A percentile compares a stretch with the other conserved stretches of the same genome.
Evolutionary conservation across 2,888 invertebrate genomes (phyloP).

Genomic region (Melanophora roralis): DNA sequence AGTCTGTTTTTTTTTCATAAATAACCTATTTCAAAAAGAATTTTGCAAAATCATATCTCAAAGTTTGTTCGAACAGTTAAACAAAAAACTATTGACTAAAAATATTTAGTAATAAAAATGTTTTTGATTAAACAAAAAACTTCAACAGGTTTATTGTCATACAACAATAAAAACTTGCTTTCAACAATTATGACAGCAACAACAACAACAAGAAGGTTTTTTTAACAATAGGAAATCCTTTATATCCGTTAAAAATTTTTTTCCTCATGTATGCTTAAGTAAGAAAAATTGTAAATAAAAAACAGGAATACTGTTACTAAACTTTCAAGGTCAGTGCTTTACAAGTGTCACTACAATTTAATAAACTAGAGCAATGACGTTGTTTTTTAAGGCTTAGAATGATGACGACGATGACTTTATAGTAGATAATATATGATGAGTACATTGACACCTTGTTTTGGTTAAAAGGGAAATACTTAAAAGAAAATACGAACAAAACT

Average conservation of each 20-base stretch:
- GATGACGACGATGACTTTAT: neutral
- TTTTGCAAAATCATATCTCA: too few species aligned
- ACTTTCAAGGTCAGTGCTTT: slow-evolving; percentile 55
- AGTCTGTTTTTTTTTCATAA: too few species aligned
- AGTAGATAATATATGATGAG: slow-evolving; percentile 15
- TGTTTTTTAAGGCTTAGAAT: slow-evolving; percentile 23
- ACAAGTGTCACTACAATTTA: slow-evolving; percentile 35
- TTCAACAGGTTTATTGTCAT: slow-evolving; percentile 2
- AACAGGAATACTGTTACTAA: slow-evolving; percentile 36
- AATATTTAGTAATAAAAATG: neutral
- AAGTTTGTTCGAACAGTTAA: too few species aligned
- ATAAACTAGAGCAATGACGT: slow-evolving; percentile 43
- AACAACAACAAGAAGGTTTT: slow-evolving; percentile 13
- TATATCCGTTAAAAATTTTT: slow-evolving; percentile 13
- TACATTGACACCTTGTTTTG: slow-evolving; percentile 50
- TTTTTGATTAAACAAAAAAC: neutral
- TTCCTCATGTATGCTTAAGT: neutral
- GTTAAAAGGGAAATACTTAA: too few species aligned
- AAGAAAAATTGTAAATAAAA: neutral
- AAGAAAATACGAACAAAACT: too few species aligned
- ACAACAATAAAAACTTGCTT: slow-evolving; percentile 1
- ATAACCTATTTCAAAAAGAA: too few species aligned
- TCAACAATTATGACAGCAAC: too few species aligned
- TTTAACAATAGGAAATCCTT: slow-evolving; percentile 39
- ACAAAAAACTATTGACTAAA: neutral